These are phyloP conservation scores for Mormyrus hasselquistii DNA, from an alignment of 2,797 vertebrate genomes.

Conservation along the genomic window DNA sequence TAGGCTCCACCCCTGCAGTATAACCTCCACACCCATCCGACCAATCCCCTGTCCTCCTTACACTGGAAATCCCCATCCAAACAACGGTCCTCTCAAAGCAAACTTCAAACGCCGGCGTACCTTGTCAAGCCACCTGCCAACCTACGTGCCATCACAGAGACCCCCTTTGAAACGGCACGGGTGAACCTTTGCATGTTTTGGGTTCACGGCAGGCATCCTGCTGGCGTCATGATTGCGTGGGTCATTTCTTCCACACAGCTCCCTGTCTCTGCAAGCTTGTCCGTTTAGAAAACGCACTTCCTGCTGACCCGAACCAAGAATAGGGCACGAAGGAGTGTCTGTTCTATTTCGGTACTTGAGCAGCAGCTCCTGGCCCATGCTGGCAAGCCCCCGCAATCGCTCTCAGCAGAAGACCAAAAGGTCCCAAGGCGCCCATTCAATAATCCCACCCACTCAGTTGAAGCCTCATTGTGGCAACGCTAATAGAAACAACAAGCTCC, in stretches of 20 bases:
- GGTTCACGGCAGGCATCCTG: not conserved
- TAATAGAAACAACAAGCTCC: conserved; percentile 56
- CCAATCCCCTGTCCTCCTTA: not conserved
- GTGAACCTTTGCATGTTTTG: not conserved
- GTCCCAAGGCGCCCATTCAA: conserved; percentile 41
- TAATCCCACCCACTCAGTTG: conserved; percentile 46
- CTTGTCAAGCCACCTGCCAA: not conserved
- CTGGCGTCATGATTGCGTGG: not conserved
- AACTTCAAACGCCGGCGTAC: not conserved
- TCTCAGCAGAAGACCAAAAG: conserved; percentile 2
- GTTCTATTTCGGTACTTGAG: conserved; percentile 25
- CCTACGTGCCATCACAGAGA: not conserved
- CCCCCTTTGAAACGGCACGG: not conserved
- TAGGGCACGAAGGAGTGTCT: no score
- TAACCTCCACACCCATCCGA: not conserved
- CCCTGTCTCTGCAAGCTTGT: not conserved
- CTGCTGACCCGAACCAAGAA: not conserved
- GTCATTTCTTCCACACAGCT: not conserved
- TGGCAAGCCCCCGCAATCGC: not conserved
- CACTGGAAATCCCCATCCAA: not conserved
- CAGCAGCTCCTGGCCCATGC: conserved; percentile 15
- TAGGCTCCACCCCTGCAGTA: not conserved
- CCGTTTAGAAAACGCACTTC: not conserved
- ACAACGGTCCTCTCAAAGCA: not conserved
- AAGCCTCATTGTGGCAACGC: conserved; percentile 50